Percentiles rank a stretch among this genome's conserved stretches.
Evolutionary conservation across 2,888 invertebrate genomes (phyloP).

Genomic region (Atethmia centrago): DNA sequence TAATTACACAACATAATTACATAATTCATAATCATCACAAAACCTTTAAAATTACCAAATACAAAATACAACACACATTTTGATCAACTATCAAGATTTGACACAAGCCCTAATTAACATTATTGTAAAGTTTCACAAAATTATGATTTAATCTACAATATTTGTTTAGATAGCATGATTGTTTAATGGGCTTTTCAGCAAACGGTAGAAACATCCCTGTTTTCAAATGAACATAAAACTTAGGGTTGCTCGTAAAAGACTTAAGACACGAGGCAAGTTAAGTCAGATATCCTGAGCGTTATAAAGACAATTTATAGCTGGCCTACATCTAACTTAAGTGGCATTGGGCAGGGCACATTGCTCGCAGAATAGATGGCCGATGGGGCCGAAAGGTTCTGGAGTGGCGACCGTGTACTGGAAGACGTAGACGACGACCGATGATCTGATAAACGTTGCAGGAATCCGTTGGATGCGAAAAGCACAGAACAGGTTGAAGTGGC

Average conservation of each 20-base stretch:
- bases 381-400: too few species aligned
- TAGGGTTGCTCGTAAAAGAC: not conserved
- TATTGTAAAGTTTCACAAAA: conserved; percentile 14
- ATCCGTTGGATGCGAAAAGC: too few species aligned
- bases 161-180: conserved; percentile 1
- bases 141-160: conserved; percentile 4
- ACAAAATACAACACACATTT: conserved; percentile 20
- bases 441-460: too few species aligned
- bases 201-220: not conserved
- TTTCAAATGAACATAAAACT: not conserved
- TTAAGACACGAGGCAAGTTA: not conserved
- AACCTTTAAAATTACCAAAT: conserved; percentile 6
- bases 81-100: conserved; percentile 8
- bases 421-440: too few species aligned
- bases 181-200: conserved; percentile 11
- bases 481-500: too few species aligned
- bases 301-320: not conserved
- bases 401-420: too few species aligned
- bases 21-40: conserved; percentile 2
- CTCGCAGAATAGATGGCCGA: too few species aligned
- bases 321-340: too few species aligned
- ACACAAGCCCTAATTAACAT: conserved; percentile 33
- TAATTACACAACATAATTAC: not conserved
- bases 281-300: not conserved
- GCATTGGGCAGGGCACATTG: too few species aligned